Evolutionary conservation across 2,113 vertebrate genomes (phyloP).

Genomic region (Vulpes vulpes): DNA sequence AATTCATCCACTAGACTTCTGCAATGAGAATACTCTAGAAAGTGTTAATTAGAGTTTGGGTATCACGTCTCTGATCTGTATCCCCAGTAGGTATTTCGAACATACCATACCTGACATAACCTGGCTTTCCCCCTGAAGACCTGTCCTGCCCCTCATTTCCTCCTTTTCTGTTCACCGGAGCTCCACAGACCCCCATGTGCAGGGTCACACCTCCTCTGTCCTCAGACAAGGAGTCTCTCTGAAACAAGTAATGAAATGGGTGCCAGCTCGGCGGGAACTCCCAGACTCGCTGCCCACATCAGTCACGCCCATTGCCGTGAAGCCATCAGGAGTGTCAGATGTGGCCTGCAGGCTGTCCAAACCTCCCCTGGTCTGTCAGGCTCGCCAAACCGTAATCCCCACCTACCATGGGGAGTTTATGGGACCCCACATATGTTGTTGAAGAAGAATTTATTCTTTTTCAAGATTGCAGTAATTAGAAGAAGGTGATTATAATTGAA

Average conservation of each 20-base stretch:
- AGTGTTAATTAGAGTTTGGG: background rate
- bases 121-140: background rate
- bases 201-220: background rate
- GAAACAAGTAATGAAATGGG: background rate
- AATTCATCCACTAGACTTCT: background rate
- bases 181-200: background rate
- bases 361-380: background rate
- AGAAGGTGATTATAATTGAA: background rate
- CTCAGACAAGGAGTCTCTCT: background rate
- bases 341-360: background rate
- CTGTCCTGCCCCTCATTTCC: background rate
- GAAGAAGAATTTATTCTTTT: background rate
- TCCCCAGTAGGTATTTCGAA: background rate
- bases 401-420: background rate
- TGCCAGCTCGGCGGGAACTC: background rate
- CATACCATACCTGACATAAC: rapidly evolving
- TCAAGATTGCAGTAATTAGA: background rate
- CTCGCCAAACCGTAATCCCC: rapidly evolving
- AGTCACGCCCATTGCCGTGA: rapidly evolving
- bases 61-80: rapidly evolving
- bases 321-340: background rate
- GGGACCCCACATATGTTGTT: background rate
- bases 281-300: background rate
- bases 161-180: background rate
- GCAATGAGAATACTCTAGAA: background rate